Evolutionary conservation across 2,797 vertebrate genomes (phyloP).

Genomic region (Silurus lanzhouensis): DNA sequence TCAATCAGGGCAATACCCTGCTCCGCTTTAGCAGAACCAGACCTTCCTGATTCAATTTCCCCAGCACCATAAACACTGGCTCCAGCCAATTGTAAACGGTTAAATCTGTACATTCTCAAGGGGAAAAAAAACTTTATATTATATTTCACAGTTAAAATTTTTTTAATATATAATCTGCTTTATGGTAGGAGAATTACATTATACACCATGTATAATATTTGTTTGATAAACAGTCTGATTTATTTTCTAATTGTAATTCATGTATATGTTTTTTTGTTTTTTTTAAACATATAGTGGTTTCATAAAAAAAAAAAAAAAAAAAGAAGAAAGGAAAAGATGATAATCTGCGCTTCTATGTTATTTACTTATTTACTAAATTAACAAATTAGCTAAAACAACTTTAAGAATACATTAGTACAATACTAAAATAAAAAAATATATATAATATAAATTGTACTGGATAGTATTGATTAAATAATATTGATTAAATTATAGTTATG

Average conservation of each 20-base stretch:
- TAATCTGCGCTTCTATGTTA: neutral
- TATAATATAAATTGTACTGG: too few relatives aligned
- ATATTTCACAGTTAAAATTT: neutral
- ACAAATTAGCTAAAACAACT: too few relatives aligned
- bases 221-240: neutral
- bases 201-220: neutral
- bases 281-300: neutral
- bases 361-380: neutral
- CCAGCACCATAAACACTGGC: slow-evolving; percentile 41
- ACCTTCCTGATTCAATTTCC: slow-evolving; percentile 51
- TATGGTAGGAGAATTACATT: neutral
- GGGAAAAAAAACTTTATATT: neutral
- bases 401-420: too few relatives aligned
- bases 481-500: neutral
- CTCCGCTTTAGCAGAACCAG: slow-evolving; percentile 37
- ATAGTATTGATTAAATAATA: neutral
- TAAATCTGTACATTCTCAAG: neutral
- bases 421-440: too few relatives aligned
- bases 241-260: neutral
- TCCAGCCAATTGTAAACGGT: slow-evolving; percentile 28
- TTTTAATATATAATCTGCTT: neutral
- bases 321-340: neutral
- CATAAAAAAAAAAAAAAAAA: neutral
- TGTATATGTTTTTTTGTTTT: neutral
- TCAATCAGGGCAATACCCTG: slow-evolving; percentile 51